Base-by-base conservation (phyloP, 2,888 invertebrate genomes). In the Xiphydria camelus region DNA sequence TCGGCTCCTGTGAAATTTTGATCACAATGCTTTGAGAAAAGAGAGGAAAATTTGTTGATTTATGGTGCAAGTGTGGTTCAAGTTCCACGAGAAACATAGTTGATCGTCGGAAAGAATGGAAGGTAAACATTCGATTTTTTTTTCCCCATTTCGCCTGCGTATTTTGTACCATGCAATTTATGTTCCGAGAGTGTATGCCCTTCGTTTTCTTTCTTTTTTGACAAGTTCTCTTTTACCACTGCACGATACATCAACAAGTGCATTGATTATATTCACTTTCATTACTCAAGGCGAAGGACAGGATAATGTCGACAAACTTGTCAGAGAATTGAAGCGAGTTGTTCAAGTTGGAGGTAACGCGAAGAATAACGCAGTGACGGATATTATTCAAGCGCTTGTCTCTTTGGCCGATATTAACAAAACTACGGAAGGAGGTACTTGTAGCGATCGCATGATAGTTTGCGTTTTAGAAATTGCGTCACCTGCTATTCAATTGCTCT, bases 371-470 rank as follows among this genome's bases (percentile, higher is more conserved):
- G 36, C 43, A 14, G 47, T 49, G 19, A 25, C 33, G 17, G 45
- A 61, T 40, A 55, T 64, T 14, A 41, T 55, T 10, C 38, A 57
- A 23, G 55, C 64, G 36, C 47, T 68, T 38, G 64, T 68, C 40
- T 59, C 56, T 3, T 54, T 68, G 18, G 55, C 58, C n/a, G 52
- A 59, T 23, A 42, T 57, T 41, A 58, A 51, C 41, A 55, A 61
- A 50, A 58, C 57, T 12, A 64, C 56, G 1, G 50, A 56, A n/a
- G 59, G 51, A 61, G 66, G 68, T 64, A 37, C 26, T 14, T 5
- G 12, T 29, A 14, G 6, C 7, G 14, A 6, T 29, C 15, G 12
- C 2, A 29, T 4, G 12, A 4, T 10, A 6, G 6, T 29, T 4
- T 10, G 3, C n/a, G n/a, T n/a, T n/a, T 32, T 7, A 14, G 17